Conservation (phyloP, 2,113 vertebrate species). For the Lampris incognitus region DNA sequence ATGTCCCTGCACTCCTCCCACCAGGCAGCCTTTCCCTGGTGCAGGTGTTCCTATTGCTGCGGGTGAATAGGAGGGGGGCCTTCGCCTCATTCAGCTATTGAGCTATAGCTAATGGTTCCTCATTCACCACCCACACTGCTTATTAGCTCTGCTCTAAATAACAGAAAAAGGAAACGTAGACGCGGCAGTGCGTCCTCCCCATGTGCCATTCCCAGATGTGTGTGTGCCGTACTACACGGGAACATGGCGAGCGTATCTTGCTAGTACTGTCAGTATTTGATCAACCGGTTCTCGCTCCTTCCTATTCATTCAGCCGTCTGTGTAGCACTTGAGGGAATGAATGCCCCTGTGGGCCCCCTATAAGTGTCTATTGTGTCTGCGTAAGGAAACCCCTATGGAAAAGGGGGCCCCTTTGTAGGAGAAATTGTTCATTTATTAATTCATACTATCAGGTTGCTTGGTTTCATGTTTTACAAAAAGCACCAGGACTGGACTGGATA, state of each 20-base stretch:
- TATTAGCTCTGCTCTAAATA: slow-evolving; percentile 70
- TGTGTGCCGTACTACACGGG: slow-evolving; percentile 38
- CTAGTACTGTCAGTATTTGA: slow-evolving; percentile 65
- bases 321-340: slow-evolving; percentile 70
- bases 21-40: slow-evolving; percentile 1
- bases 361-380: slow-evolving; percentile 74
- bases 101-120: slow-evolving; percentile 68
- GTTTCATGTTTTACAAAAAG: slow-evolving; percentile 82
- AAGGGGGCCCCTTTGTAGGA: slow-evolving; percentile 55
- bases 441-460: slow-evolving; percentile 79
- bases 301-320: slow-evolving; percentile 58
- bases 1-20: slow-evolving; percentile 11
- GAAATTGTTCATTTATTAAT: slow-evolving; percentile 82
- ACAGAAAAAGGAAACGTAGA: slow-evolving; percentile 55
- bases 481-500: slow-evolving; percentile 68
- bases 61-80: slow-evolving; percentile 53
- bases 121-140: slow-evolving; percentile 73
- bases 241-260: slow-evolving; percentile 45
- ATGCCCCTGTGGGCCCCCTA: slow-evolving; percentile 66
- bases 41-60: slow-evolving; percentile 71
- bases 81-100: slow-evolving; percentile 69
- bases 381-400: slow-evolving; percentile 66
- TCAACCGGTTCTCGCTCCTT: slow-evolving; percentile 62
- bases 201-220: slow-evolving; percentile 60
- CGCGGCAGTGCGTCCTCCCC: slow-evolving; percentile 44